phyloP scores from a whole-genome alignment of 2,113 vertebrate genomes.

The Nothoprocta pentlandii region DNA sequence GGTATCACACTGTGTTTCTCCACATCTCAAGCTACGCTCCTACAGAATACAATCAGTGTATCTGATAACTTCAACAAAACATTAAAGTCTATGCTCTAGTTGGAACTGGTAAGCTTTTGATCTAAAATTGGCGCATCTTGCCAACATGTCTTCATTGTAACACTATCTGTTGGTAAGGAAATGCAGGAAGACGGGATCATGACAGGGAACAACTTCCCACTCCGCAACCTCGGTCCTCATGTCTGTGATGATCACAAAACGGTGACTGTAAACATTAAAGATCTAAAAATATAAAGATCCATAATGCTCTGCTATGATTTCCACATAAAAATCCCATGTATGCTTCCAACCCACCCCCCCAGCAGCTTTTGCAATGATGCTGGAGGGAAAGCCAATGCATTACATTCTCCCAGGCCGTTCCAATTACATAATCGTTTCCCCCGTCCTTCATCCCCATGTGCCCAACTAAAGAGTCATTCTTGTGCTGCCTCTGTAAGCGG shows the following conservation, averaged over 20 bases:
- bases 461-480: neutral
- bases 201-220: neutral
- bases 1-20: neutral
- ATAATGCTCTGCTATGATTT: neutral
- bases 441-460: rapidly evolving
- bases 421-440: neutral
- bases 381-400: neutral
- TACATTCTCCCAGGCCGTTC: neutral
- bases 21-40: neutral
- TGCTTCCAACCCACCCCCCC: neutral
- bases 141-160: neutral
- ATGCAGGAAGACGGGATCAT: neutral
- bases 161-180: neutral
- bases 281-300: neutral
- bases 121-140: neutral
- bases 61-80: neutral
- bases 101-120: neutral
- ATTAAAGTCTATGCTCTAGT: neutral
- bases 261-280: neutral
- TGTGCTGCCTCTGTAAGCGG: slow-evolving; percentile 17
- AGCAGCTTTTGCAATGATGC: neutral
- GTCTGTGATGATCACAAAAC: neutral
- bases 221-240: neutral
- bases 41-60: neutral
- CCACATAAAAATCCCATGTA: neutral